Conservation (phyloP, 2,113 vertebrate species). For the Barbus barbus region DNA sequence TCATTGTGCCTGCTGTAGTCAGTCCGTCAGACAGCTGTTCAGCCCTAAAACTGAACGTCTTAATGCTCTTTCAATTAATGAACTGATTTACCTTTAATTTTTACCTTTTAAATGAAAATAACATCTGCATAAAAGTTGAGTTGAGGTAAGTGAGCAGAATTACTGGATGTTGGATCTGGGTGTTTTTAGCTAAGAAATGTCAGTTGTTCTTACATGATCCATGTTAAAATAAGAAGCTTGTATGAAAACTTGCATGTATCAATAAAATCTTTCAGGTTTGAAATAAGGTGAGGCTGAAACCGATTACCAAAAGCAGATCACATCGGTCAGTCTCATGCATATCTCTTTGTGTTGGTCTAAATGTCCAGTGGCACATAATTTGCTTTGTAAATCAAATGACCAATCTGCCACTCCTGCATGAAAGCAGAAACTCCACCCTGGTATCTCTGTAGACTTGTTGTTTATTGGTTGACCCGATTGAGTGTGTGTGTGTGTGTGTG, state of each 20-base stretch:
- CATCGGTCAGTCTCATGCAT: background rate
- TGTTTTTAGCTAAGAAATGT: background rate
- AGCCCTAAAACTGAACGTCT: background rate
- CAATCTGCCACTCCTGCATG: conserved; percentile 33
- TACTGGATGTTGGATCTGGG: background rate
- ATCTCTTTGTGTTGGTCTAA: conserved; percentile 3
- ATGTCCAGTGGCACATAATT: conserved; percentile 22
- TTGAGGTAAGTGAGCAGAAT: background rate
- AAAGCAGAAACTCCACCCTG: conserved; percentile 11
- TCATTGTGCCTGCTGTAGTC: background rate
- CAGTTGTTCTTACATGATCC: background rate
- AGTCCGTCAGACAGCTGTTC: background rate
- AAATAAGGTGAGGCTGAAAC: conserved; percentile 13
- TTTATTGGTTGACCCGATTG: conserved; percentile 11
- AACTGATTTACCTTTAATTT: background rate
- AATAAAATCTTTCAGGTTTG: background rate
- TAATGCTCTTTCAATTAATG: background rate
- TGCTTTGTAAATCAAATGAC: conserved; percentile 39
- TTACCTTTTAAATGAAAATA: background rate
- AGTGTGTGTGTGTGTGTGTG: conserved; percentile 8
- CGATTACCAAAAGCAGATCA: conserved; percentile 10
- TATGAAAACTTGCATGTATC: background rate
- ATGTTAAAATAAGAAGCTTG: background rate
- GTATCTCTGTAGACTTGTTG: background rate
- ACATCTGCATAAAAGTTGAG: background rate